Conservation (phyloP, 2,888 invertebrate genomes). For the Apodemia zela region DNA sequence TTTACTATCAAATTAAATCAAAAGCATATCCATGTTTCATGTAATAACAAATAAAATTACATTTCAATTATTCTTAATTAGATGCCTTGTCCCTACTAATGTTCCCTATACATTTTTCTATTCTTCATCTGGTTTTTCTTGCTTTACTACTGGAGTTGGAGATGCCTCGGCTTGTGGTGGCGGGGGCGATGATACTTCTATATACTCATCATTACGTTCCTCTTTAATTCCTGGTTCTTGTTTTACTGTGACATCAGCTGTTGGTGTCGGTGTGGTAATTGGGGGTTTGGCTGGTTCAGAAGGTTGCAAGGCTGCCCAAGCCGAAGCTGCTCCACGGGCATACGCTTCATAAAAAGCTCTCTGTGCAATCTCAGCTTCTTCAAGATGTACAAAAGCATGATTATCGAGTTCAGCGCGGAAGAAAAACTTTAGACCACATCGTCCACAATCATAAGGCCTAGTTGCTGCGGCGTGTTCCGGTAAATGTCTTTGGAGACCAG, state of each 20-base stretch:
- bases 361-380: conserved; percentile 75
- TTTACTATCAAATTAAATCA: no score
- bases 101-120: conserved; percentile 27
- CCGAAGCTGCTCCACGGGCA: conserved; percentile 66
- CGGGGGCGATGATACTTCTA: conserved; percentile 70
- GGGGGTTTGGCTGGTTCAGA: conserved; percentile 43
- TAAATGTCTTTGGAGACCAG: conserved; percentile 90
- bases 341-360: conserved; percentile 72
- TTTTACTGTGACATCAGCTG: conserved; percentile 41
- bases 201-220: conserved; percentile 70
- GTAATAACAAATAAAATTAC: no score
- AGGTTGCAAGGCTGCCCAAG: conserved; percentile 68
- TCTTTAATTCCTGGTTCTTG: conserved; percentile 69
- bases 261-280: conserved; percentile 35
- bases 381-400: conserved; percentile 84
- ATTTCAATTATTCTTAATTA: conserved; percentile 9
- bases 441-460: conserved; percentile 91
- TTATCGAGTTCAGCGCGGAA: conserved; percentile 95
- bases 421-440: conserved; percentile 92
- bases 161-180: conserved; percentile 43
- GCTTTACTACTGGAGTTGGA: conserved; percentile 54
- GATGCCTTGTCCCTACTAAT: conserved; percentile 20
- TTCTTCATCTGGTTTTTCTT: conserved; percentile 67
- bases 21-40: no score
- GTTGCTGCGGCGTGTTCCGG: conserved; percentile 89